phyloP scores from a whole-genome alignment of 64 coral and sea anemone species.

The Pachyseris speciosa region DNA sequence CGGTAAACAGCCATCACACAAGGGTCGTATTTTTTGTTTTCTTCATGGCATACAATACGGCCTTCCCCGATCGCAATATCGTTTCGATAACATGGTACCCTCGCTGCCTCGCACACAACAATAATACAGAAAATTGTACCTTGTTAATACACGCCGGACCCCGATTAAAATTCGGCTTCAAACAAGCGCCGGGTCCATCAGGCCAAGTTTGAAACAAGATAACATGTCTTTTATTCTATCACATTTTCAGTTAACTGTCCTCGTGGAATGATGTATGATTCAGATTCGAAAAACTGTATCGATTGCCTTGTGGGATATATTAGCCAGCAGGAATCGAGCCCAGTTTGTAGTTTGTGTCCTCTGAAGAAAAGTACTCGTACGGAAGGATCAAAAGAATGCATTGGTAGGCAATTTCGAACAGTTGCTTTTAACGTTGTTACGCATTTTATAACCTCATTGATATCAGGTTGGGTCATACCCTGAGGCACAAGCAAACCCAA shows the following conservation, averaged over 20 bases:
- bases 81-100: conserved; percentile 40
- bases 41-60: conserved; percentile 39
- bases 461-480: no score
- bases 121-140: no score
- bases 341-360: not conserved
- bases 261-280: conserved; percentile 10
- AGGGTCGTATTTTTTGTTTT: conserved; percentile 25
- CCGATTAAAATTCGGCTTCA: no score
- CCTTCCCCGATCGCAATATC: conserved; percentile 23
- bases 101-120: conserved; percentile 48
- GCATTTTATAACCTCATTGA: no score
- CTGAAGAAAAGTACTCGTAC: not conserved
- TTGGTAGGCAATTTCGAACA: no score
- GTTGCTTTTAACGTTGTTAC: no score
- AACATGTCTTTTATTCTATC: no score
- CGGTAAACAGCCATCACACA: conserved; percentile 5
- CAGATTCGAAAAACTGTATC: not conserved
- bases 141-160: no score
- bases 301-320: not conserved
- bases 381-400: not conserved
- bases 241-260: conserved; percentile 26
- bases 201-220: no score
- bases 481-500: no score
- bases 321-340: not conserved
- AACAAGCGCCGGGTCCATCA: no score